Conservation (phyloP, 2,797 vertebrate genomes). For the Darevskia nairensis region DNA sequence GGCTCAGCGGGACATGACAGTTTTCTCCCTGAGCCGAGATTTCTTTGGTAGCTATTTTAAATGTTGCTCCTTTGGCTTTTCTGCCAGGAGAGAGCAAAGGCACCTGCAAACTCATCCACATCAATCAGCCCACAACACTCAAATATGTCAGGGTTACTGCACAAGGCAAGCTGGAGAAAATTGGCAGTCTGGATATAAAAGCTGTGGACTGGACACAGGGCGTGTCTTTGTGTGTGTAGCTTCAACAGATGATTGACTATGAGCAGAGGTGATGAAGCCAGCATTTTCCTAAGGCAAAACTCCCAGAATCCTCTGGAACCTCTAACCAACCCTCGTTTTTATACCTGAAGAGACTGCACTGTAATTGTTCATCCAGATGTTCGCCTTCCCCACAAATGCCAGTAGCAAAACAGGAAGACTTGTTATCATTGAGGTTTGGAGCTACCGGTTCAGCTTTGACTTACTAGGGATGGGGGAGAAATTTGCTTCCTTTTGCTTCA, state of each 20-base stretch:
- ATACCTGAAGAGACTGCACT: background rate
- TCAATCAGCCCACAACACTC: conserved; percentile 12
- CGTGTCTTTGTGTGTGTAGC: background rate
- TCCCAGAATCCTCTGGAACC: background rate
- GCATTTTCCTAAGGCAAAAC: conserved; percentile 1
- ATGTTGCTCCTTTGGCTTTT: background rate
- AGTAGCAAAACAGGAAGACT: conserved; percentile 18
- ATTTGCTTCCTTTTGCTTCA: no score
- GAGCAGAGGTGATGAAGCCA: conserved; percentile 6
- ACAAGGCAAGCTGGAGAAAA: background rate
- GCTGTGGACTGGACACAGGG: background rate
- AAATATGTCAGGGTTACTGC: conserved; percentile 1
- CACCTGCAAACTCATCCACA: conserved; percentile 27
- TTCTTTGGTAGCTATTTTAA: conserved; percentile 16
- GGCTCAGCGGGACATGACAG: background rate
- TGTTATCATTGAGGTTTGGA: background rate
- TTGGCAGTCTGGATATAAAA: background rate
- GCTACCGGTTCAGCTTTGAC: background rate
- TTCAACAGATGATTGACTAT: background rate
- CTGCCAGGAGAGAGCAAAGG: background rate
- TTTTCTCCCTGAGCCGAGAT: background rate
- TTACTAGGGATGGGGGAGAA: background rate
- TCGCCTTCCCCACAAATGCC: conserved; percentile 3
- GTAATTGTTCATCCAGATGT: conserved; percentile 16
- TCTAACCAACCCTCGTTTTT: conserved; percentile 1